Conservation (phyloP, 2,797 vertebrate genomes). For the Antennarius maculatus region DNA sequence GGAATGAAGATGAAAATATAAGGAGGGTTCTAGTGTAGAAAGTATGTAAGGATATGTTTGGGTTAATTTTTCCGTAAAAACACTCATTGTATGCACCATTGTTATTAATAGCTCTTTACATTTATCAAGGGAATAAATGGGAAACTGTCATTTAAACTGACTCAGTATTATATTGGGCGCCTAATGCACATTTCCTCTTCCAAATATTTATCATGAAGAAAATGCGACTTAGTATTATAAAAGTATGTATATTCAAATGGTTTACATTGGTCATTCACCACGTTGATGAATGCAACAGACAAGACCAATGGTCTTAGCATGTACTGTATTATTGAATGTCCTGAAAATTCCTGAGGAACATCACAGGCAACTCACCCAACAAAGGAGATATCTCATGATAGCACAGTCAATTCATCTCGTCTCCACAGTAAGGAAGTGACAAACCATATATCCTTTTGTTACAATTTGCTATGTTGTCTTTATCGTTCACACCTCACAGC, state of each 20-base stretch:
- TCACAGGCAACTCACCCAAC: conserved; percentile 55
- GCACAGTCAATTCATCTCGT: conserved; percentile 68
- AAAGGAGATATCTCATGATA: conserved; percentile 64
- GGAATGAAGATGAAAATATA: neutral
- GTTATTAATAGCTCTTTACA: conserved; percentile 4
- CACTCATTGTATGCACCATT: neutral
- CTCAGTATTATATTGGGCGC: conserved; percentile 26
- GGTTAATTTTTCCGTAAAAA: conserved; percentile 4
- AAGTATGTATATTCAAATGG: conserved; percentile 22
- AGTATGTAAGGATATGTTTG: neutral
- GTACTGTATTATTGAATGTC: conserved; percentile 56
- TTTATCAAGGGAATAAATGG: conserved; percentile 20
- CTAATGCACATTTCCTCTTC: conserved; percentile 1
- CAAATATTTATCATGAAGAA: conserved; percentile 42
- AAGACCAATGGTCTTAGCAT: conserved; percentile 36
- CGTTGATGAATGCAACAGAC: conserved; percentile 43
- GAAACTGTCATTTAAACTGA: conserved; percentile 17
- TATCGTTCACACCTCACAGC: conserved; percentile 71
- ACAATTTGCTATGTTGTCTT: conserved; percentile 56
- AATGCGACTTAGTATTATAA: conserved; percentile 17
- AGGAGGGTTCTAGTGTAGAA: conserved; percentile 4
- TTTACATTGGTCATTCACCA: conserved; percentile 50
- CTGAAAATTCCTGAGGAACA: conserved; percentile 45
- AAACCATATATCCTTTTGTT: conserved; percentile 53
- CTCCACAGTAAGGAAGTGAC: conserved; percentile 42